Evolutionary conservation across 2,113 vertebrate species (phyloP).

Genomic region (Rattus rattus): DNA sequence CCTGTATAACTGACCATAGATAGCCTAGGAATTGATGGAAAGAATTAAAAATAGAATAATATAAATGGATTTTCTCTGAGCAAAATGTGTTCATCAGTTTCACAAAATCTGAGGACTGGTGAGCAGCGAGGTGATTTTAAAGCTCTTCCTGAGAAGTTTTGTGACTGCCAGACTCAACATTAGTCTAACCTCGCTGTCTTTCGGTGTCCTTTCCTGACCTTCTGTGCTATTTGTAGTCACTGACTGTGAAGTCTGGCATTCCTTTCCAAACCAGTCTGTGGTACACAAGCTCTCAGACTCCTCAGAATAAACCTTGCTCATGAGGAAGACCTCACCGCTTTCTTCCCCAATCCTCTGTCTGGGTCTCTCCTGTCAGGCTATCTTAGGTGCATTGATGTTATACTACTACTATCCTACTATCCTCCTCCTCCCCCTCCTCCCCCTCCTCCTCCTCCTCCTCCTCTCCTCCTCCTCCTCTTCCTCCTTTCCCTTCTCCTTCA

Average conservation of each 20-base stretch:
- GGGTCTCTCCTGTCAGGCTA: neutral
- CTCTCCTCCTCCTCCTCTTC: neutral
- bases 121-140: slow-evolving; percentile 66
- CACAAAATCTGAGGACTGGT: slow-evolving; percentile 50
- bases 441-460: no score
- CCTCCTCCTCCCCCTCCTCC: neutral
- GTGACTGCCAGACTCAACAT: slow-evolving; percentile 47
- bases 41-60: slow-evolving; percentile 70
- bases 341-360: neutral
- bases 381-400: neutral
- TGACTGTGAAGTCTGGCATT: neutral
- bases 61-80: slow-evolving; percentile 65
- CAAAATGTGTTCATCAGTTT: slow-evolving; percentile 52
- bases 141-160: slow-evolving; percentile 59
- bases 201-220: slow-evolving; percentile 53
- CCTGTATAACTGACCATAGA: neutral
- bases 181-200: slow-evolving; percentile 5
- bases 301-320: neutral
- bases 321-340: neutral
- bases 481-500: neutral
- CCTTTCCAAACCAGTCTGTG: neutral
- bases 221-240: slow-evolving; percentile 38
- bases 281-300: neutral
- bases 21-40: slow-evolving; percentile 32
- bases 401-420: neutral